phyloP scores from a whole-genome alignment of 2,888 invertebrate species.

The Heliconius erato region DNA sequence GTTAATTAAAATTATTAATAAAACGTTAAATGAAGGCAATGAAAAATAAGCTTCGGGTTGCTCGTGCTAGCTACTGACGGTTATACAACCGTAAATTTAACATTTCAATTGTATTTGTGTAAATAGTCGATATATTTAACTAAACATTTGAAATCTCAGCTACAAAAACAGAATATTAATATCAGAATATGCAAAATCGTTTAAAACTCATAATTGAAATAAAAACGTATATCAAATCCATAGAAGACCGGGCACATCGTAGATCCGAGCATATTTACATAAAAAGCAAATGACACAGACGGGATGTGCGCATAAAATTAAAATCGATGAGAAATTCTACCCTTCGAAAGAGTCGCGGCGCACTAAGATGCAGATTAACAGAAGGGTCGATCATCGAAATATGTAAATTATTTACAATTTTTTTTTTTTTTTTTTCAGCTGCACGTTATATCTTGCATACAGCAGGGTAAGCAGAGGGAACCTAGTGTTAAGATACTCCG shows the following conservation, averaged over 20 bases:
- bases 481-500: neutral
- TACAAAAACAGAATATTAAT: conserved; percentile 13
- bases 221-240: conserved; percentile 71
- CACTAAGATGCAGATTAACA: conserved; percentile 77
- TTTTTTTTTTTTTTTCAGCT: neutral
- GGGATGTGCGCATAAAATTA: conserved; percentile 86
- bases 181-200: conserved; percentile 55
- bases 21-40: conserved; percentile 20
- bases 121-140: neutral
- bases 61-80: neutral
- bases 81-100: no score
- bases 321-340: conserved; percentile 85
- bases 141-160: neutral
- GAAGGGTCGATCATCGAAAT: conserved; percentile 62
- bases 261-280: conserved; percentile 82
- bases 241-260: conserved; percentile 71
- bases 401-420: conserved; percentile 42
- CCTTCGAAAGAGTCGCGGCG: conserved; percentile 75
- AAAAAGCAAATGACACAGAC: conserved; percentile 85
- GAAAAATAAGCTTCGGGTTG: neutral
- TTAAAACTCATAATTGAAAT: conserved; percentile 69
- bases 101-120: neutral
- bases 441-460: neutral
- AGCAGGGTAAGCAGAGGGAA: neutral
- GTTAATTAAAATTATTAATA: conserved; percentile 36